phyloP scores from a whole-genome alignment of 2,888 invertebrate species.

The Mythimna vitellina region DNA sequence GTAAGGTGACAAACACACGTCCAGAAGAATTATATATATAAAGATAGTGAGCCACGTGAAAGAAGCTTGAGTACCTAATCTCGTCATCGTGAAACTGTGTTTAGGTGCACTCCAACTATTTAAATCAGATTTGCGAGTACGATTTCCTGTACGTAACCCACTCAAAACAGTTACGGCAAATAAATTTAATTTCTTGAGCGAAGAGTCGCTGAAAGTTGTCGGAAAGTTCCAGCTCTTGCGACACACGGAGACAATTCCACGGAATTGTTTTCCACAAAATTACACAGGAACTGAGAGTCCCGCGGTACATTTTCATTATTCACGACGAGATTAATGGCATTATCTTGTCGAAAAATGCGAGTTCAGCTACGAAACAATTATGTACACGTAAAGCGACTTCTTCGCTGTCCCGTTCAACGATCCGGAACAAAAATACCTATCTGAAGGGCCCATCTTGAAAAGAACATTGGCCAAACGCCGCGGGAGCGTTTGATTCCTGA shows the following conservation, averaged over 20 bases:
- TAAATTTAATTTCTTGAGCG: constrained; percentile 76
- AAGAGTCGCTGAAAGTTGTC: constrained; percentile 69
- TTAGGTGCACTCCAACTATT: constrained; percentile 67
- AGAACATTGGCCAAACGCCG: constrained; percentile 76
- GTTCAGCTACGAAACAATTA: constrained; percentile 81
- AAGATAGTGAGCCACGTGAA: neutral
- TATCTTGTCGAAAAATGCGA: constrained; percentile 85
- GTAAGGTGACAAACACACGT: no score
- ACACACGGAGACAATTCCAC: constrained; percentile 72
- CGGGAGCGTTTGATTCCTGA: constrained; percentile 85
- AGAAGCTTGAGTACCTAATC: constrained; percentile 11
- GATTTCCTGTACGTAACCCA: constrained; percentile 71
- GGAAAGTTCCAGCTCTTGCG: constrained; percentile 66
- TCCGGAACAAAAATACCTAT: constrained; percentile 76
- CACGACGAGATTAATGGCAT: constrained; percentile 82
- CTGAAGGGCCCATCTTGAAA: constrained; percentile 74
- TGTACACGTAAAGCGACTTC: constrained; percentile 67
- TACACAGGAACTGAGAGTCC: constrained; percentile 69
- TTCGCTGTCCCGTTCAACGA: constrained; percentile 73
- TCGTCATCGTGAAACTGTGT: neutral
- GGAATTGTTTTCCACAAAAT: constrained; percentile 77
- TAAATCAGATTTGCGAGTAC: constrained; percentile 76
- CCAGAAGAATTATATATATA: no score
- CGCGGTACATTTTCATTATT: constrained; percentile 84
- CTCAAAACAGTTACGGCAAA: constrained; percentile 63